Evolutionary conservation across 2,888 invertebrate species (phyloP).

Genomic region (Mycogona germanica): DNA sequence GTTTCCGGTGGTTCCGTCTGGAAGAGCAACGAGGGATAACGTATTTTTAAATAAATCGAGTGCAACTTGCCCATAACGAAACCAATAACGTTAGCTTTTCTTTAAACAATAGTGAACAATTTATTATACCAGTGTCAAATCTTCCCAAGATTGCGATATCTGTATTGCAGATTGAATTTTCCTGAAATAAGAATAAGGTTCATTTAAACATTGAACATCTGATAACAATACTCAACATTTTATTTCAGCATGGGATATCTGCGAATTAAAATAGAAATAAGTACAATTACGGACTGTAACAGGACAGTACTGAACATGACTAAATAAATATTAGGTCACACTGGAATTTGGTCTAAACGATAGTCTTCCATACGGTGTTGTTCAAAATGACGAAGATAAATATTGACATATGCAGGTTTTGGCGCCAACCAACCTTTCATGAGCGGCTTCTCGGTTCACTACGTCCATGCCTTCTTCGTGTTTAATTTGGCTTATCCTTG

Average conservation of each 20-base stretch:
- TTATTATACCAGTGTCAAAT: slow-evolving; percentile 65
- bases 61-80: slow-evolving; percentile 17
- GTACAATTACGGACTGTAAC: too few relatives aligned
- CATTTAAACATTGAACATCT: not conserved
- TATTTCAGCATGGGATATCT: too few relatives aligned
- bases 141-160: slow-evolving; percentile 91
- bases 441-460: slow-evolving; percentile 70
- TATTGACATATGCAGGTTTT: not conserved
- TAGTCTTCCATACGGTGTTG: too few relatives aligned
- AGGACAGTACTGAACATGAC: too few relatives aligned
- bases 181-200: slow-evolving; percentile 30
- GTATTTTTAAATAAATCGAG: slow-evolving; percentile 14
- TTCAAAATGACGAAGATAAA: not conserved
- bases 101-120: too few relatives aligned
- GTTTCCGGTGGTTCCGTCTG: slow-evolving; percentile 6
- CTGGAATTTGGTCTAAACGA: too few relatives aligned
- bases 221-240: too few relatives aligned
- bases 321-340: too few relatives aligned
- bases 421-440: slow-evolving; percentile 46
- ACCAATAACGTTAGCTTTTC: slow-evolving; percentile 22
- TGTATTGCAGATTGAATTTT: slow-evolving; percentile 84
- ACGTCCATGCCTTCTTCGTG: slow-evolving; percentile 73
- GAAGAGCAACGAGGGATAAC: not conserved
- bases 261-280: too few relatives aligned
- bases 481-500: slow-evolving; percentile 74